These are phyloP conservation scores for Murina feae DNA, from an alignment of 2,113 vertebrate genomes.

Conservation along the genomic window DNA sequence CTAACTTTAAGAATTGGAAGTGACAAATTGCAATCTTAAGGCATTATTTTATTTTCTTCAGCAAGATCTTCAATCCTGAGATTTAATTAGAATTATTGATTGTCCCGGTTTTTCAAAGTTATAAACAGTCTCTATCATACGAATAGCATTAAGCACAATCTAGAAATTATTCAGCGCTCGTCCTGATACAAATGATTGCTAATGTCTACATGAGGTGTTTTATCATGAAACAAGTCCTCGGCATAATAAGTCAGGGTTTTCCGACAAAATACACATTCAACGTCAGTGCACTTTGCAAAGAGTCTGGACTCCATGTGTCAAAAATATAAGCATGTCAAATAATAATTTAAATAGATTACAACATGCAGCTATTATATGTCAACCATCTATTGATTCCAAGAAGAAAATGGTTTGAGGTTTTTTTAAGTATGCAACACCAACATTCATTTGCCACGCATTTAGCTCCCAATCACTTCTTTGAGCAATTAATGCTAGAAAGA, in stretches of 20 bases:
- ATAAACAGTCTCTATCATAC: background rate
- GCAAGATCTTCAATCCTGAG: background rate
- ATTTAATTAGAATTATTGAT: constrained; percentile 18
- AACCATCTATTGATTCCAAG: constrained; percentile 74
- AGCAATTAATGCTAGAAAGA: constrained; percentile 65
- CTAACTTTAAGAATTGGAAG: background rate
- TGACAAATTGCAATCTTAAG: background rate
- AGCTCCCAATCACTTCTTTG: constrained; percentile 76
- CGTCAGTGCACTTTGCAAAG: constrained; percentile 52
- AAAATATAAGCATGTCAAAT: constrained; percentile 67
- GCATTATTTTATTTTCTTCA: background rate
- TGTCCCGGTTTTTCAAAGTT: background rate
- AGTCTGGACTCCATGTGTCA: constrained; percentile 62
- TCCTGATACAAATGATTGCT: background rate
- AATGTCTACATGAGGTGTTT: constrained; percentile 29
- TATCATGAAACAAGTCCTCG: constrained; percentile 35
- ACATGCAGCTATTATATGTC: constrained; percentile 62
- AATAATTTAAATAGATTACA: constrained; percentile 80
- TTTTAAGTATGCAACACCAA: constrained; percentile 62
- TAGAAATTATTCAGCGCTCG: background rate
- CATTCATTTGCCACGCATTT: constrained; percentile 75
- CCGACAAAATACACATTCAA: constrained; percentile 46
- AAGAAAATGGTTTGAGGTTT: constrained; percentile 73
- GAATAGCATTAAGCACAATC: background rate
- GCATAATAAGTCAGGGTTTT: constrained; percentile 58